phyloP scores from a whole-genome alignment of 2,888 invertebrate genomes.

The Euzetes globulus region DNA sequence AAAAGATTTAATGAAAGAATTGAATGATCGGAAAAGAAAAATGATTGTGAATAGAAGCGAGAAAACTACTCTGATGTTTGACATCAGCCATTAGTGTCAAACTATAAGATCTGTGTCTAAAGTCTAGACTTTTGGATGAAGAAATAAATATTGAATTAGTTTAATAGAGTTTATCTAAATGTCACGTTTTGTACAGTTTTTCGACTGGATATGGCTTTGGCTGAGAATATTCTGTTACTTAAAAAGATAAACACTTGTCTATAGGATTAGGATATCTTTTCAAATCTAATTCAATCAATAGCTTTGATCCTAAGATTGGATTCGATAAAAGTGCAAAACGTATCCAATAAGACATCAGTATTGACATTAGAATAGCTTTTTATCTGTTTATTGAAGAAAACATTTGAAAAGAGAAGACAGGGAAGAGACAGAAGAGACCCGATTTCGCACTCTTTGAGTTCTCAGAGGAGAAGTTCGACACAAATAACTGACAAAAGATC shows the following conservation, averaged over 20 bases:
- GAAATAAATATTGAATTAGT: constrained; percentile 11
- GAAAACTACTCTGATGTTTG: background rate
- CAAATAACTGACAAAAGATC: background rate
- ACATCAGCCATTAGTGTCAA: background rate
- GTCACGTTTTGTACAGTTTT: no score
- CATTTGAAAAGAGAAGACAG: background rate
- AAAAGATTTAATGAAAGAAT: no score
- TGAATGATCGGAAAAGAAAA: no score
- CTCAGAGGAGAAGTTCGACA: background rate
- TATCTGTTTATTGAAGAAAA: background rate
- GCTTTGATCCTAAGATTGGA: background rate
- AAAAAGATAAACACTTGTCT: background rate
- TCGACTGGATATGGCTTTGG: no score
- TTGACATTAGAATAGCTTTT: background rate
- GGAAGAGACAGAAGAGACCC: no score
- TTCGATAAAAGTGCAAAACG: background rate
- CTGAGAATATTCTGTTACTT: no score
- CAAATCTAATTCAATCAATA: background rate
- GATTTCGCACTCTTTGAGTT: background rate
- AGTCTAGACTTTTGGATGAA: background rate
- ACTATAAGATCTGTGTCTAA: background rate
- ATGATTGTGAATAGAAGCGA: no score
- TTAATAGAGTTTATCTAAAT: background rate
- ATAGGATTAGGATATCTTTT: background rate
- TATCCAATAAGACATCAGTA: background rate